phyloP scores from a whole-genome alignment of 2,113 vertebrate species.

The Athene noctua region DNA sequence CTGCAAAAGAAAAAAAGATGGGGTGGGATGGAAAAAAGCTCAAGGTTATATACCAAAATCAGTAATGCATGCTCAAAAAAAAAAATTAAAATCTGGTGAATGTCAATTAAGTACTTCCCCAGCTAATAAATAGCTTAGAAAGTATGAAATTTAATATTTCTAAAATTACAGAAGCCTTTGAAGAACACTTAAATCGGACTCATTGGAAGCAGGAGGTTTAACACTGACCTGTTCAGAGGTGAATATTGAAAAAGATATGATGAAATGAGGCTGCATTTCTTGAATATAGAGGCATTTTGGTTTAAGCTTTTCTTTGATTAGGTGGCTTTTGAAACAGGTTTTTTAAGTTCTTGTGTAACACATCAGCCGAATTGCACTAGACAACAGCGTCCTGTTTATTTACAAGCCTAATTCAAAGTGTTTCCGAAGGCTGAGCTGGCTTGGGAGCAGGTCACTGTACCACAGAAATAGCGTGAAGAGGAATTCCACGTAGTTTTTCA shows the following conservation, averaged over 20 bases:
- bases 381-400: background rate
- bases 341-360: background rate
- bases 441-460: background rate
- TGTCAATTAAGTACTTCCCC: conserved; percentile 50
- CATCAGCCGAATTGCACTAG: background rate
- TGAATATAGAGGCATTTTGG: background rate
- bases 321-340: background rate
- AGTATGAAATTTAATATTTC: conserved; percentile 39
- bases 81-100: conserved; percentile 18
- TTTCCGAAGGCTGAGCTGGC: background rate
- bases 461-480: background rate
- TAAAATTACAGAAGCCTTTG: conserved; percentile 45
- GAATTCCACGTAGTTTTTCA: fast-evolving
- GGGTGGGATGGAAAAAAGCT: background rate
- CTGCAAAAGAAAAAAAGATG: background rate
- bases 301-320: background rate
- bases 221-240: background rate
- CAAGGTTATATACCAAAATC: background rate
- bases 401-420: background rate
- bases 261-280: background rate
- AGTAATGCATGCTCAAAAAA: background rate
- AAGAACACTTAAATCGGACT: conserved; percentile 20
- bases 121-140: conserved; percentile 59
- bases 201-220: background rate
- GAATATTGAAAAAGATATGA: background rate